Evolutionary conservation across 2,113 vertebrate genomes (phyloP).

Genomic region (Brienomyrus brachyistius): DNA sequence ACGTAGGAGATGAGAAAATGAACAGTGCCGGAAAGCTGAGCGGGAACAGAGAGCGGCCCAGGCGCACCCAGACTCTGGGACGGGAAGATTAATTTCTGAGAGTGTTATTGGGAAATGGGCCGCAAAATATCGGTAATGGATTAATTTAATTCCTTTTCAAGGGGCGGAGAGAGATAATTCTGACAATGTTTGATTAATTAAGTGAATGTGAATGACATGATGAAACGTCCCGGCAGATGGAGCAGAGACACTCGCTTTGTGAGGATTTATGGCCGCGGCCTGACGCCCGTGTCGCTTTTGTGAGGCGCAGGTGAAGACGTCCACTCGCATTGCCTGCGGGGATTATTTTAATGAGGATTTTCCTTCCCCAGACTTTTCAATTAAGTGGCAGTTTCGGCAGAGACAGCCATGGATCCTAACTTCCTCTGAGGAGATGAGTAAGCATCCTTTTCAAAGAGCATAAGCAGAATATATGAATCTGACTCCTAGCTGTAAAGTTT

Average conservation of each 20-base stretch:
- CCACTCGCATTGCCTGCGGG: not conserved
- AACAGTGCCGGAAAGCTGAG: constrained; percentile 27
- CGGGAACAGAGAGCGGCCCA: constrained; percentile 10
- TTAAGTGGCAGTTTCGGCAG: not conserved
- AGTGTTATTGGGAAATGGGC: constrained; percentile 25
- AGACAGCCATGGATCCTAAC: not conserved
- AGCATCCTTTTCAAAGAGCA: not conserved
- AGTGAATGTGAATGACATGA: constrained; percentile 10
- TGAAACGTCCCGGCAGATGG: not conserved
- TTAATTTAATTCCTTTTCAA: constrained; percentile 26
- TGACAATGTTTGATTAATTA: constrained; percentile 20
- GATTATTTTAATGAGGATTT: constrained; percentile 5
- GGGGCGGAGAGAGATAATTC: not conserved
- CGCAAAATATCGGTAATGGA: constrained; percentile 28
- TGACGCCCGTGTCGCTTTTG: not conserved
- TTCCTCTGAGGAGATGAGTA: not conserved
- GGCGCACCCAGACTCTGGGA: constrained; percentile 15
- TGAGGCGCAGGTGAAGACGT: not conserved
- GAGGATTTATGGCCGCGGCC: not conserved
- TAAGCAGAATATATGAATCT: not conserved
- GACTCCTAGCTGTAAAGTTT: not conserved
- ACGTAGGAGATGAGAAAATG: constrained; percentile 33
- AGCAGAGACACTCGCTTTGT: not conserved
- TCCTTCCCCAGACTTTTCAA: not conserved
- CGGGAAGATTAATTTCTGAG: constrained; percentile 28